Percentiles rank a stretch among this genome's conserved stretches.
phyloP scores from a whole-genome alignment of 2,113 vertebrate species.

The Dinomys branickii region DNA sequence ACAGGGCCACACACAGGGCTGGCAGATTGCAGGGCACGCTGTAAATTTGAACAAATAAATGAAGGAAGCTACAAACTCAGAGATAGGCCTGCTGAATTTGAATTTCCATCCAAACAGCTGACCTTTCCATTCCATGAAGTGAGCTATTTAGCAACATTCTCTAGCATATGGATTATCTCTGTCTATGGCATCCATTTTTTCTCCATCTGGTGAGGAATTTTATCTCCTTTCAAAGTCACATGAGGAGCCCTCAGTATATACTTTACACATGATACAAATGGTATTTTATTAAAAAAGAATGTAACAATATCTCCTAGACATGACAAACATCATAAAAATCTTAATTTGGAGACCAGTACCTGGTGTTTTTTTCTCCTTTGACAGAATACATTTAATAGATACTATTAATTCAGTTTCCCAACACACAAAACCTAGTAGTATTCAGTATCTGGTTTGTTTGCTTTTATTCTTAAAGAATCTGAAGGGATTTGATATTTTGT shows the following conservation, averaged over 20 bases:
- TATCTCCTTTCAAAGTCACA: slow-evolving; percentile 69
- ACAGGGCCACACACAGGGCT: background rate
- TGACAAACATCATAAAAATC: slow-evolving; percentile 56
- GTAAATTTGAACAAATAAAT: slow-evolving; percentile 32
- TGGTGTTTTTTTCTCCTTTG: background rate
- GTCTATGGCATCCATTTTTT: slow-evolving; percentile 60
- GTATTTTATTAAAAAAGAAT: slow-evolving; percentile 69
- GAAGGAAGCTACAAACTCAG: slow-evolving; percentile 38
- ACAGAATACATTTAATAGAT: slow-evolving; percentile 4
- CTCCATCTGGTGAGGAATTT: slow-evolving; percentile 76
- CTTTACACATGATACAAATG: slow-evolving; percentile 35
- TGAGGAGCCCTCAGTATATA: slow-evolving; percentile 66
- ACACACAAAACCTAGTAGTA: background rate
- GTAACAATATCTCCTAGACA: slow-evolving; percentile 61
- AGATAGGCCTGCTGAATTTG: slow-evolving; percentile 44
- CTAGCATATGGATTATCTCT: slow-evolving; percentile 68
- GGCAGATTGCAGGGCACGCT: background rate
- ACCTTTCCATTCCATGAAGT: slow-evolving; percentile 74
- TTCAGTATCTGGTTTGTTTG: slow-evolving; percentile 63
- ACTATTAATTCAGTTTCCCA: slow-evolving; percentile 11
- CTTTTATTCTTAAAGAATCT: slow-evolving; percentile 77
- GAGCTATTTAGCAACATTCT: slow-evolving; percentile 61
- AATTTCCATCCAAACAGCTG: slow-evolving; percentile 71
- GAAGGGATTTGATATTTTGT: slow-evolving; percentile 75
- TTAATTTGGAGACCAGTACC: slow-evolving; percentile 29